phyloP scores from a whole-genome alignment of 2,113 vertebrate species.

The Nothobranchius kuhntae region DNA sequence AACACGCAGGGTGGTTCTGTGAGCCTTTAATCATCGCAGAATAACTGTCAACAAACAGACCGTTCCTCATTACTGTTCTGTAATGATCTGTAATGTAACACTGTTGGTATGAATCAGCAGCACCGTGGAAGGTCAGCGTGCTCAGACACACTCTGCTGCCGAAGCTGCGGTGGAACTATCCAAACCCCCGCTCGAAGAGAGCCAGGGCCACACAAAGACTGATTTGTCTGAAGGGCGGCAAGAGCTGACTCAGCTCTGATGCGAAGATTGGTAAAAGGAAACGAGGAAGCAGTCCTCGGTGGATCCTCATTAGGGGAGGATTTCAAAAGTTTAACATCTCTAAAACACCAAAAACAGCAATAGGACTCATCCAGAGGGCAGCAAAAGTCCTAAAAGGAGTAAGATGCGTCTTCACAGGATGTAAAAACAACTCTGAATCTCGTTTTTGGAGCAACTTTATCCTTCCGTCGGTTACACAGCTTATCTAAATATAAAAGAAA shows the following conservation, averaged over 20 bases:
- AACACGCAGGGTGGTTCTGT: slow-evolving; percentile 44
- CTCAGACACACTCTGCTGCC: slow-evolving; percentile 39
- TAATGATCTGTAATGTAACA: too few species aligned
- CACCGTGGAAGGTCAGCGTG: slow-evolving; percentile 14
- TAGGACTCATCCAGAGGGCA: neutral
- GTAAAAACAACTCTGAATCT: slow-evolving; percentile 7
- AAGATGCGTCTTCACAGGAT: slow-evolving; percentile 3
- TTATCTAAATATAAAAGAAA: neutral
- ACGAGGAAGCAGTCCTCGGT: slow-evolving; percentile 38
- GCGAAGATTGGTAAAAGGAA: slow-evolving; percentile 30
- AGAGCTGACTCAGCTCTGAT: slow-evolving; percentile 59
- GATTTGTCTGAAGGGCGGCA: slow-evolving; percentile 29
- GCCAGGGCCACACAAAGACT: slow-evolving; percentile 53
- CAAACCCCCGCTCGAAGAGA: slow-evolving; percentile 22
- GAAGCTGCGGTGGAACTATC: slow-evolving; percentile 42
- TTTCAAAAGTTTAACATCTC: slow-evolving; percentile 3
- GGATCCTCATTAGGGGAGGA: neutral
- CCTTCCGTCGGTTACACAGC: slow-evolving; percentile 1
- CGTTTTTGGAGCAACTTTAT: neutral
- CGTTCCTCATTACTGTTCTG: too few species aligned
- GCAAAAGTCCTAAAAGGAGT: neutral
- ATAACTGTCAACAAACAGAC: slow-evolving; percentile 25
- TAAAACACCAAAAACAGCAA: neutral
- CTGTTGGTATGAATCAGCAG: slow-evolving; percentile 11
- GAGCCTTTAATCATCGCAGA: slow-evolving; percentile 20